These are phyloP conservation scores for Callorhinus ursinus DNA, from an alignment of 2,113 vertebrate species.

Conservation along the genomic window DNA sequence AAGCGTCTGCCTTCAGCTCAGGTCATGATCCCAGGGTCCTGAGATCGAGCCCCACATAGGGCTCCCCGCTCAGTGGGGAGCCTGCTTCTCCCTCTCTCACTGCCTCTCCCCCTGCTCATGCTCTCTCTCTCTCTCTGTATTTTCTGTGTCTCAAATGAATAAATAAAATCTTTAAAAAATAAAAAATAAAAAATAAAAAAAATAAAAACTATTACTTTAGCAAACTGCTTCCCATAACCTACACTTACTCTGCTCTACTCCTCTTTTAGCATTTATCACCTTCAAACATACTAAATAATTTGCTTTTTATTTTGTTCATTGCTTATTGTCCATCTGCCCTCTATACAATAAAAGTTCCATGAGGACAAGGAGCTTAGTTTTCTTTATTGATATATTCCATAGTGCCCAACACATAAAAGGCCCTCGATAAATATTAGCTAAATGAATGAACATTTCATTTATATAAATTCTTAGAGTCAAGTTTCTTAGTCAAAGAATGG, in stretches of 20 bases:
- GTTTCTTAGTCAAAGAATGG: background rate
- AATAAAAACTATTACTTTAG: background rate
- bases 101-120: too few species aligned
- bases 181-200: too few species aligned
- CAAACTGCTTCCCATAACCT: background rate
- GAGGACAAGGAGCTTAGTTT: background rate
- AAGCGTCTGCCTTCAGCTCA: too few species aligned
- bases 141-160: too few species aligned
- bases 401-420: background rate
- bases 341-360: background rate
- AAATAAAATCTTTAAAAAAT: too few species aligned
- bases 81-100: too few species aligned
- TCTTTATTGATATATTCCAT: background rate
- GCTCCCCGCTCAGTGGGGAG: too few species aligned
- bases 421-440: background rate
- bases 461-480: background rate
- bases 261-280: background rate
- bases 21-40: too few species aligned
- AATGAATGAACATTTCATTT: background rate
- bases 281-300: background rate
- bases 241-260: background rate
- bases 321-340: background rate
- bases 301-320: background rate
- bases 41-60: too few species aligned
- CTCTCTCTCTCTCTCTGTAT: too few species aligned